Evolutionary conservation across 2,888 invertebrate species (phyloP).

Genomic region (Conchocele bisecta): DNA sequence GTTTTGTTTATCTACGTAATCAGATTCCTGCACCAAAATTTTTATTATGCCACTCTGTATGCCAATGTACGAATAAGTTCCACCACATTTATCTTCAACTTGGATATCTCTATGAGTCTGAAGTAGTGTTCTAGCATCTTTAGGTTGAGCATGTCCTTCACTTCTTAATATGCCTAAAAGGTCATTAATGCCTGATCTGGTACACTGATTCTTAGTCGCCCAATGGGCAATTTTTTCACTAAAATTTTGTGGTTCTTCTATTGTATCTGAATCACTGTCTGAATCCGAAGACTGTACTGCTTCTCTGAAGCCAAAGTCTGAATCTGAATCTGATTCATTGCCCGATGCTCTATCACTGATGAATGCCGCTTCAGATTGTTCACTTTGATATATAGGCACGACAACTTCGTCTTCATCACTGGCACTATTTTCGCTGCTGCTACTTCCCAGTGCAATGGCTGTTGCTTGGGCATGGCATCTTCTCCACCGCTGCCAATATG

Average conservation of each 20-base stretch:
- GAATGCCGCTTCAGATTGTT: no score
- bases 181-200: conserved; percentile 10
- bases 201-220: conserved; percentile 1
- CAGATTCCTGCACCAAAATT: neutral
- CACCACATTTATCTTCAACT: conserved; percentile 36
- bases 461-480: no score
- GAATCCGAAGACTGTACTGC: conserved; percentile 5
- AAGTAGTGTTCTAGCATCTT: conserved; percentile 53
- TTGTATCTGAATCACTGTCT: neutral
- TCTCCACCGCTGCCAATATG: no score
- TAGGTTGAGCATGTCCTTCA: conserved; percentile 35
- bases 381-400: no score
- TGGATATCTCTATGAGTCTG: conserved; percentile 34
- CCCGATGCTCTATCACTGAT: no score
- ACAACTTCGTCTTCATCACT: no score
- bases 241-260: neutral
- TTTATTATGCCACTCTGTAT: conserved; percentile 17
- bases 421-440: no score
- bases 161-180: conserved; percentile 19
- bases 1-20: neutral
- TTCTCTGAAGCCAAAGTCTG: conserved; percentile 8
- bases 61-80: conserved; percentile 51
- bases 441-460: no score
- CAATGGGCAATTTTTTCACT: conserved; percentile 18
- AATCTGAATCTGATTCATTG: no score